Base-by-base conservation (phyloP, 92 coral and sea anemone species). In the Epizoanthus rinbou region DNA sequence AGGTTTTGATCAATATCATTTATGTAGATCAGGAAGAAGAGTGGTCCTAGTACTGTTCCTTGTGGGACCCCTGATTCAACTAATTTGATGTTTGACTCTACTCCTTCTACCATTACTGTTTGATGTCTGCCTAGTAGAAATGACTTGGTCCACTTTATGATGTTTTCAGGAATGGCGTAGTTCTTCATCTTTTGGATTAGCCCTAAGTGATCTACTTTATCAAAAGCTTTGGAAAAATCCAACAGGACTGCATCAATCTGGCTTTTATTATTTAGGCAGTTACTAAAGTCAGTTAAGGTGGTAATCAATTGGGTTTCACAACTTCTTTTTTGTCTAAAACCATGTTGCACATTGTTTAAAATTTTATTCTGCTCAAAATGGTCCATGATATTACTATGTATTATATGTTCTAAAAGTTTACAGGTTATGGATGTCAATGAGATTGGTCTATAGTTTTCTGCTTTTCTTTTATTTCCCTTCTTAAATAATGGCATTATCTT, bases 1-100 rank as follows among this genome's bases (percentile, higher is more conserved):
- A 63, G 68, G 68, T 63, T 63, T 63, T 63, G 68, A 63, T 63
- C 68, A 63, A 63, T 63, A 63, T 63, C 68, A 63, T 63, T 63
- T 63, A 63, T 63, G 68, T 63, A 63, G 68, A 63, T 63, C 68
- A 63, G 22, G 68, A 63, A 63, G 68, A 63, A 35, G 39, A 63
- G 68, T 63, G 68, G 68, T 63, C 68, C 68, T 3, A 63, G 68
- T 18, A 63, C 39, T 63, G 68, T 63, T 63, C n/a, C 17, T 63
- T 10, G 68, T 63, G 68, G 11, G 39, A 35, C 2, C 39, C 39
- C 4, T 35, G 39, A 35, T 35, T 35, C 39, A 35, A 35, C 39
- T 2, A 35, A 35, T 35, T 35, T 22, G 28, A n/a, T 64, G 28
- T 64, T 64, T 64, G 69, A 3, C 23, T 64, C 69, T 22, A 64